These are phyloP conservation scores for Microplitis demolitor DNA, from an alignment of 1,140 invertebrate species.

Conservation along the genomic window DNA sequence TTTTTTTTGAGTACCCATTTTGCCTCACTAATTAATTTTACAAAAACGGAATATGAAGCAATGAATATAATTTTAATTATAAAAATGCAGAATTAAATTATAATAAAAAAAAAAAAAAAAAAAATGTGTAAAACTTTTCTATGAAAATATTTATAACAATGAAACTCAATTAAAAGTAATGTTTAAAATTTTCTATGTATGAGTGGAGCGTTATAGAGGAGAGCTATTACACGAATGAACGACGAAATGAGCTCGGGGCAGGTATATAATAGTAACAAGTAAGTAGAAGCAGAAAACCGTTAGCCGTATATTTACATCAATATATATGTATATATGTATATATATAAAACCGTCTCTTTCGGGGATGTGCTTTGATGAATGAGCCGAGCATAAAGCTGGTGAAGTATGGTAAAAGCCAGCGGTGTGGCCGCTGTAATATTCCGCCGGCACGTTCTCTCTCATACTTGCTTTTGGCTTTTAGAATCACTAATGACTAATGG, in stretches of 20 bases:
- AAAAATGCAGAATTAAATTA: too few relatives aligned
- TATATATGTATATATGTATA: too few relatives aligned
- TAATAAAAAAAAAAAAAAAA: too few relatives aligned
- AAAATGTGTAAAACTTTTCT: too few relatives aligned
- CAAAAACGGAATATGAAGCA: too few relatives aligned
- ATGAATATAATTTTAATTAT: too few relatives aligned
- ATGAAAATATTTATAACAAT: too few relatives aligned
- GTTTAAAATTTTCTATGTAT: too few relatives aligned
- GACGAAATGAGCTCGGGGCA: constrained; percentile 23
- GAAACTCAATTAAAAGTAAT: too few relatives aligned
- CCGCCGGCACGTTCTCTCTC: constrained; percentile 29
- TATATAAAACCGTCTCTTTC: constrained; percentile 5
- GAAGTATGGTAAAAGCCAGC: constrained; percentile 48
- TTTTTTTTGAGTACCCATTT: too few relatives aligned
- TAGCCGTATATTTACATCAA: not conserved
- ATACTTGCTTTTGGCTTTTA: constrained; percentile 35
- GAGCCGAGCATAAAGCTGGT: constrained; percentile 45
- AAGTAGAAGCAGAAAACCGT: constrained; percentile 11
- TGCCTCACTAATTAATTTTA: too few relatives aligned
- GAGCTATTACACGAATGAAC: constrained; percentile 2
- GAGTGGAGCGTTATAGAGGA: not conserved
- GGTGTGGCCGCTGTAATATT: constrained; percentile 42
- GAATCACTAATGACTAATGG: constrained; percentile 50
- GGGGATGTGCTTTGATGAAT: constrained; percentile 44
- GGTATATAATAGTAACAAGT: not conserved